These are phyloP conservation scores for Pocillopora verrucosa DNA, from an alignment of 64 coral and sea anemone genomes.

Conservation along the genomic window DNA sequence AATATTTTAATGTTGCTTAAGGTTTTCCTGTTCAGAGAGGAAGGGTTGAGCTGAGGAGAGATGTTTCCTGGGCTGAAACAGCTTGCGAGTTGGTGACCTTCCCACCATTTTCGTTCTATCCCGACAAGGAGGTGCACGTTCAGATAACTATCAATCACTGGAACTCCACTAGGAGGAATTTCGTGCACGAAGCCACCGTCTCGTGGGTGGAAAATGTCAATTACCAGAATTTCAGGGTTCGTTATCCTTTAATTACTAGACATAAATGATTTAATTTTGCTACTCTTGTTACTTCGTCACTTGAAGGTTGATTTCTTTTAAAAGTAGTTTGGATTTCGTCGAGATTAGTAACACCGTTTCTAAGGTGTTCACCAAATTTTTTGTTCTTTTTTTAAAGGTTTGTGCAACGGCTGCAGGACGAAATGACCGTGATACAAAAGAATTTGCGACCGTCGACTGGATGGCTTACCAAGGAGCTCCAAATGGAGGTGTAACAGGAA, in stretches of 20 bases:
- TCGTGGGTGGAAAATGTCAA: slow-evolving; percentile 66
- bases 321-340: too few species aligned
- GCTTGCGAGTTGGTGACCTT: slow-evolving; percentile 39
- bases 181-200: slow-evolving; percentile 71
- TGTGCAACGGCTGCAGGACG: slow-evolving; percentile 62
- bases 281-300: too few species aligned
- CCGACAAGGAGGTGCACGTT: slow-evolving; percentile 62
- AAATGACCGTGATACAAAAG: slow-evolving; percentile 2
- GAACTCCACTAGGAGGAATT: slow-evolving; percentile 9
- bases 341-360: too few species aligned
- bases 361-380: too few species aligned
- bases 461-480: slow-evolving; percentile 79
- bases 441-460: slow-evolving; percentile 57
- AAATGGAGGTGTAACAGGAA: slow-evolving; percentile 62
- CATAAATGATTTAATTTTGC: too few species aligned
- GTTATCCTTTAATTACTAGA: neutral
- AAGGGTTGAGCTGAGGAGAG: neutral
- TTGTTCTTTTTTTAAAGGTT: neutral
- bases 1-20: neutral
- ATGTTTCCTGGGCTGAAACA: neutral
- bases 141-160: slow-evolving; percentile 60
- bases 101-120: slow-evolving; percentile 62
- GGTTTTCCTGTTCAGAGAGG: slow-evolving; percentile 61
- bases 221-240: slow-evolving; percentile 28
- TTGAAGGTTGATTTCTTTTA: too few species aligned